A percentile compares a stretch with the other conserved stretches of the same genome.
Conservation (phyloP, 2,113 vertebrate genomes). For the Taxidea taxus region DNA sequence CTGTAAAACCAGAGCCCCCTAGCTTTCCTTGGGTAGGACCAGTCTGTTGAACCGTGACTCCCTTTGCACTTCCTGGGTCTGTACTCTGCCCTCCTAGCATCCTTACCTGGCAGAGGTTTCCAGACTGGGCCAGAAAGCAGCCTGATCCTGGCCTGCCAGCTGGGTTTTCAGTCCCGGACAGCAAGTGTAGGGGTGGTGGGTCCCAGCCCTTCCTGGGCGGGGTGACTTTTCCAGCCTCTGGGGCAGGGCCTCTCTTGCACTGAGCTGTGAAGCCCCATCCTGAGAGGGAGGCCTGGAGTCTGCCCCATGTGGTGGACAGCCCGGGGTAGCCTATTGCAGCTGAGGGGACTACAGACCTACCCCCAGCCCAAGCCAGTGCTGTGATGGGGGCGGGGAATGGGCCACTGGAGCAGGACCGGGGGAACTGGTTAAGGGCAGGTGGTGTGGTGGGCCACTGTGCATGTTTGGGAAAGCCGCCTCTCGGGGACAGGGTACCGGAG, state of each 20-base stretch:
- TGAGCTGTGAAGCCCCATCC: neutral
- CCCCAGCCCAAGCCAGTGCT: neutral
- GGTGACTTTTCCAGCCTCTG: neutral
- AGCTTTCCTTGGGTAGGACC: neutral
- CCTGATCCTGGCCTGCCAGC: neutral
- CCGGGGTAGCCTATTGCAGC: neutral
- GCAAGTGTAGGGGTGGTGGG: neutral
- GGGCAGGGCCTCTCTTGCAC: neutral
- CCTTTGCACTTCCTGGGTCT: neutral
- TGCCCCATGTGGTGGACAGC: neutral
- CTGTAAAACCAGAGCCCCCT: neutral
- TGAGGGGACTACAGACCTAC: neutral
- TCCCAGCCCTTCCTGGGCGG: neutral
- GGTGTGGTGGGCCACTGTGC: fast-evolving
- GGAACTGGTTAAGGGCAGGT: neutral
- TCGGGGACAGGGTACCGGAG: neutral
- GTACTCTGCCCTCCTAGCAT: neutral
- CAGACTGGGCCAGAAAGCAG: neutral
- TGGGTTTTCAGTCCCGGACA: neutral
- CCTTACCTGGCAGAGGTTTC: neutral
- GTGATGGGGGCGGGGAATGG: neutral
- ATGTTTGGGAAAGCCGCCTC: neutral
- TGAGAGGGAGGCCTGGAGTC: neutral
- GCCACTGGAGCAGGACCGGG: neutral
- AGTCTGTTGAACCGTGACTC: neutral